These are phyloP conservation scores for Rhagium mordax DNA, from an alignment of 2,888 invertebrate genomes.

Conservation along the genomic window DNA sequence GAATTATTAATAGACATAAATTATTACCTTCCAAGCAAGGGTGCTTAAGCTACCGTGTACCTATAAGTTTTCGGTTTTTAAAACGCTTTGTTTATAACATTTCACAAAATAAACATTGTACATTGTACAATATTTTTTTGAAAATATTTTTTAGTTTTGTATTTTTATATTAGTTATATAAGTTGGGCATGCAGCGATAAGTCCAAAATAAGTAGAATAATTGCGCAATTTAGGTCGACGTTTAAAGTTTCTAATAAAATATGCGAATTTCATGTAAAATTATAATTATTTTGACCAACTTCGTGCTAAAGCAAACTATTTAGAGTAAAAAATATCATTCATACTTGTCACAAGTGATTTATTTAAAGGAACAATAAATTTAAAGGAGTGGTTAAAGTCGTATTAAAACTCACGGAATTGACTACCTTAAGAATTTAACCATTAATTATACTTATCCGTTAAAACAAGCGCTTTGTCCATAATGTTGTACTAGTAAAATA, in stretches of 20 bases:
- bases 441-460: neutral
- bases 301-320: neutral
- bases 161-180: too few species aligned
- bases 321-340: neutral
- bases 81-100: neutral
- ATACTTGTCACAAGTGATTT: neutral
- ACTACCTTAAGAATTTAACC: neutral
- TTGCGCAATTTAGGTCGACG: too few species aligned
- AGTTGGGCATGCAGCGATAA: too few species aligned
- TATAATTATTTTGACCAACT: neutral
- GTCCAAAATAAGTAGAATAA: too few species aligned
- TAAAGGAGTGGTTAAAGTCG: neutral
- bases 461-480: neutral
- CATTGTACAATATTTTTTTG: too few species aligned
- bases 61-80: neutral
- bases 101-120: too few species aligned
- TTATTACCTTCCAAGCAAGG: neutral
- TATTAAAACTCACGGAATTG: neutral
- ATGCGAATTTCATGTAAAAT: neutral
- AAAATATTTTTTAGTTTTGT: too few species aligned
- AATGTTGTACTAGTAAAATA: neutral
- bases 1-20: slow-evolving; percentile 27
- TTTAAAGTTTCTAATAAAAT: too few species aligned
- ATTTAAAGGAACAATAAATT: neutral
- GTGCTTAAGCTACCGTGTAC: neutral